These are phyloP conservation scores for Hyaena hyaena DNA, from an alignment of 2,113 vertebrate genomes.

Conservation along the genomic window DNA sequence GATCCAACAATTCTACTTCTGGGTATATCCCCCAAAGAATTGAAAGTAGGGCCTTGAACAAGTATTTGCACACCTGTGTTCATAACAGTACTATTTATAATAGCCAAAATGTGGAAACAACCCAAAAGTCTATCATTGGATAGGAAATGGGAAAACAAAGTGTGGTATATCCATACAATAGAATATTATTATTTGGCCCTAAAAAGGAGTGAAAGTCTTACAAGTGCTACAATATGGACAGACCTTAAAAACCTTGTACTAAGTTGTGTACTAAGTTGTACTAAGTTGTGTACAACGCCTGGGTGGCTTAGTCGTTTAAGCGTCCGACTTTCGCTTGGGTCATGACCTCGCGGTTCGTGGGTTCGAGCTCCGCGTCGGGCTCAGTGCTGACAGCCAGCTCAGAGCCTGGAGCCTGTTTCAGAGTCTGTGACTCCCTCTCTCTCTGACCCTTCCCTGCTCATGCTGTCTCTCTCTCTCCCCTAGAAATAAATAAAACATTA, in stretches of 20 bases:
- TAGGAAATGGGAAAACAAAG: not conserved
- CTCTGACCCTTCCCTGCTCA: too few relatives aligned
- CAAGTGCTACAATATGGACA: not conserved
- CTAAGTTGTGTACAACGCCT: too few relatives aligned
- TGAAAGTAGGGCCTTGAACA: not conserved
- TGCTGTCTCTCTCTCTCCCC: too few relatives aligned
- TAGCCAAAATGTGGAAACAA: not conserved
- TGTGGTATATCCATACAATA: not conserved
- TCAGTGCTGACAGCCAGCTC: too few relatives aligned
- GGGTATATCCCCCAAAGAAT: not conserved
- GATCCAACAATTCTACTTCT: not conserved
- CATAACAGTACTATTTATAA: not conserved
- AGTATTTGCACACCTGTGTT: not conserved
- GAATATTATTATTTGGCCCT: not conserved
- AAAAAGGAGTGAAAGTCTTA: conserved; percentile 7
- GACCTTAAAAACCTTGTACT: not conserved
- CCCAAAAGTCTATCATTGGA: not conserved
- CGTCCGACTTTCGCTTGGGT: too few relatives aligned
- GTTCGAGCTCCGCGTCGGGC: too few relatives aligned
- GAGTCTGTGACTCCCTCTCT: too few relatives aligned
- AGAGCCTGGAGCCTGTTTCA: too few relatives aligned
- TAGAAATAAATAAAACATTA: too few relatives aligned
- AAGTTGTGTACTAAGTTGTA: not conserved
- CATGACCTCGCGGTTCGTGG: too few relatives aligned
- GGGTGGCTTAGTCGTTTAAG: too few relatives aligned